phyloP scores from a whole-genome alignment of 2,113 vertebrate species.

The Pipra filicauda region DNA sequence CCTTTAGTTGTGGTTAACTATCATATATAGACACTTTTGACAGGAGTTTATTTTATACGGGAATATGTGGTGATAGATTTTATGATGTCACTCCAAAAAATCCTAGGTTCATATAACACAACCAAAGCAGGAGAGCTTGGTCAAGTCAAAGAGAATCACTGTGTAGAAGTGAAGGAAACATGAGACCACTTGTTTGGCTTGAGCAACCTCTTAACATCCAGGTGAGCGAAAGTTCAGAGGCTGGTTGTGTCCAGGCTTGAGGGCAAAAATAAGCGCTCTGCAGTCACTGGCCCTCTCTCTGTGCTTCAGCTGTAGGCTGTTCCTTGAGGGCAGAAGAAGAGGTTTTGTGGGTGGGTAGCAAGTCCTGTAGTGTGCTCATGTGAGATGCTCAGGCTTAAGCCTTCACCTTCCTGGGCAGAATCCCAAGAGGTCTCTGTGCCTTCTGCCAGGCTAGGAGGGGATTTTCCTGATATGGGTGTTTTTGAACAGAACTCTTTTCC shows the following conservation, averaged over 20 bases:
- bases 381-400: neutral
- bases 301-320: neutral
- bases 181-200: neutral
- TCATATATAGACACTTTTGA: neutral
- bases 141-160: neutral
- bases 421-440: neutral
- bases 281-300: neutral
- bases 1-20: neutral
- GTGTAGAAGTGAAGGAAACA: neutral
- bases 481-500: neutral
- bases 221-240: neutral
- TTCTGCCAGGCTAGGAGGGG: neutral
- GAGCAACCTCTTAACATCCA: neutral
- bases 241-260: neutral
- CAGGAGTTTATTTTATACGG: neutral
- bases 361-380: too few relatives aligned
- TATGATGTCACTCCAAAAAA: neutral
- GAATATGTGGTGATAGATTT: neutral
- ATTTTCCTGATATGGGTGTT: fast-evolving
- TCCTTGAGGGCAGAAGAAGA: neutral
- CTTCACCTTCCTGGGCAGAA: neutral
- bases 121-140: neutral
- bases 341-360: fast-evolving
- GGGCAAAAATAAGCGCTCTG: neutral
- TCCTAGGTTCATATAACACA: neutral